phyloP scores from a whole-genome alignment of 2,888 invertebrate genomes.

The Netelia inedita region DNA sequence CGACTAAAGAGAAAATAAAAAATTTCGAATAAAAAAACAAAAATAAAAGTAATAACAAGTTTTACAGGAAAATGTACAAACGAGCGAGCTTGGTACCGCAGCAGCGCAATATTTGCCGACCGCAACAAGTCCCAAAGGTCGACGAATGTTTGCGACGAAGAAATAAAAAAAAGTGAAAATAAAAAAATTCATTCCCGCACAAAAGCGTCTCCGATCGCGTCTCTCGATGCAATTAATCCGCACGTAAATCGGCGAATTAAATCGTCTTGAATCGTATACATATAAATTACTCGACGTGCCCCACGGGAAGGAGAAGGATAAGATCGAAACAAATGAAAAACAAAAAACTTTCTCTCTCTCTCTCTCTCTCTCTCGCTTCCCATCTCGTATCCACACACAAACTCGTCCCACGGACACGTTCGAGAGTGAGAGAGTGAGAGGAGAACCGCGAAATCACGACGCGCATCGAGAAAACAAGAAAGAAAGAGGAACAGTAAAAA shows the following conservation, averaged over 20 bases:
- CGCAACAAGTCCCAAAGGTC: too few species aligned
- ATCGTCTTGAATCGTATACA: conserved; percentile 26
- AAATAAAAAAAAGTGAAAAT: too few species aligned
- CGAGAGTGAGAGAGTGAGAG: not conserved
- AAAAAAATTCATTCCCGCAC: too few species aligned
- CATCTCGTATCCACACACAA: conserved; percentile 27
- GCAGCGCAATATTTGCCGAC: too few species aligned
- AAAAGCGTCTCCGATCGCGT: too few species aligned
- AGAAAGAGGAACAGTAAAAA: conserved; percentile 5
- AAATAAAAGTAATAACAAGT: too few species aligned
- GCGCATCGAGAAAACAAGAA: conserved; percentile 36
- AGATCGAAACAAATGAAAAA: conserved; percentile 13
- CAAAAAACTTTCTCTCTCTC: conserved; percentile 8
- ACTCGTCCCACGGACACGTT: conserved; percentile 7
- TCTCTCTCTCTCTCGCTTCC: not conserved
- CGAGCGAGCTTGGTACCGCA: too few species aligned
- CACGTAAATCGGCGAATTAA: conserved; percentile 20
- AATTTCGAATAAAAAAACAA: too few species aligned
- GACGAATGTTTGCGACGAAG: too few species aligned
- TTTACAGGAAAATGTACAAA: too few species aligned
- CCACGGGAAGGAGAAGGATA: not conserved
- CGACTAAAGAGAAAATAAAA: too few species aligned
- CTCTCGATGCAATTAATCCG: too few species aligned
- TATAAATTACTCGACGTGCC: conserved; percentile 8
- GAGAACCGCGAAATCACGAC: conserved; percentile 48